Base-by-base conservation (phyloP, 2,888 invertebrate species). In the Hypolimnas misippus region DNA sequence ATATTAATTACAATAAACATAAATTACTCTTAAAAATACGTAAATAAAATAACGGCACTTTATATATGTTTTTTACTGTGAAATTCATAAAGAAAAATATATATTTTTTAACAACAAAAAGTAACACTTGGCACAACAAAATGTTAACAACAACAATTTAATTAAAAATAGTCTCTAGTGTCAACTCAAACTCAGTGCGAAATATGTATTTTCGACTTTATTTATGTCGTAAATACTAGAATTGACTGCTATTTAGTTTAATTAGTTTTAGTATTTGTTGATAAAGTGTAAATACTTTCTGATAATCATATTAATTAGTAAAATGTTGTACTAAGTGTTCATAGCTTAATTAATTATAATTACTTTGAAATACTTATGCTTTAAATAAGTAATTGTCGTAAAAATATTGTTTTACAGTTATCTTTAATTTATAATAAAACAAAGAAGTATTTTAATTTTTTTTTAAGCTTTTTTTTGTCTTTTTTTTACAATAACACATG, bases 261-360 rank as follows among this genome's bases (percentile, higher is more conserved):
- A n/a, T 42, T 42, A 42, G 42, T 1, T 8, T 42, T 46, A 21
- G 6, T 46, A 5, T n/a, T 46, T 46, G 46, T 25, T 21, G 4
- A 21, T 21, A 49, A 29, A n/a, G 12, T 49, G 49, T 49, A 49
- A 49, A 49, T 49, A 49, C 21, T 46, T 49, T 6, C 10, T 14
- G 6, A 46, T 46, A n/a, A 0, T 46, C 19, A 21, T 17, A 0
- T 12, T 44, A 8, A 46, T 21, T 21, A 46, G 5, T 16, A 4
- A 5, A 29, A 10, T 46, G 12, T n/a, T 19, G 29, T 49, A 29
- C 8, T 49, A 29, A 49, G 8, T 49, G 49, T 56, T 33, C 38
- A 40, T 29, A 44, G 17, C 16, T 29, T 19, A 29, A 29, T 31
- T 29, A n/a, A 31, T 6, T 14, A 14, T 29, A 6, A 5, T 42